These are phyloP conservation scores for Argyresthia goedartella DNA, from an alignment of 2,888 invertebrate species.

Conservation along the genomic window DNA sequence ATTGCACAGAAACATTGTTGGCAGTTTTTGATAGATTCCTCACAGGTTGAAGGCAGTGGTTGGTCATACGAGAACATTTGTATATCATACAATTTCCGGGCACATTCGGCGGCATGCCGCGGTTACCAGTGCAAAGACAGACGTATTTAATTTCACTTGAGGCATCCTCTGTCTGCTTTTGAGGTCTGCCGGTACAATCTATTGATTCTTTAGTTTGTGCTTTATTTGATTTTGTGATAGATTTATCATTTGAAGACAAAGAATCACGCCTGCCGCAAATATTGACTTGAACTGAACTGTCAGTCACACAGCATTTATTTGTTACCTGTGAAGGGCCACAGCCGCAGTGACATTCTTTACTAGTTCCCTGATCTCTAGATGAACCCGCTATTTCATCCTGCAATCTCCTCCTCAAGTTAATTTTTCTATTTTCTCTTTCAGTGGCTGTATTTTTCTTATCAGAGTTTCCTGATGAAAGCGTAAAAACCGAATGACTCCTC, in stretches of 20 bases:
- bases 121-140: constrained; percentile 38
- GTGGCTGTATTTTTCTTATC: constrained; percentile 9
- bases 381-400: constrained; percentile 24
- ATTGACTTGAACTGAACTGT: constrained; percentile 49
- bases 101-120: constrained; percentile 18
- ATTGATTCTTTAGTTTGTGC: not conserved
- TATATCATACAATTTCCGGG: constrained; percentile 40
- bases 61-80: constrained; percentile 37
- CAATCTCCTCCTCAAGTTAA: constrained; percentile 30
- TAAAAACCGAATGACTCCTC: constrained; percentile 57
- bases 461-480: constrained; percentile 49
- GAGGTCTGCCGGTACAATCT: not conserved
- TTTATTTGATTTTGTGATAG: not conserved
- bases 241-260: not conserved
- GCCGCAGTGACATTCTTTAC: constrained; percentile 35
- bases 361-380: constrained; percentile 19
- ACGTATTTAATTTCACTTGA: constrained; percentile 32
- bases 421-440: constrained; percentile 26
- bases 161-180: not conserved
- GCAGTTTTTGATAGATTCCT: constrained; percentile 9
- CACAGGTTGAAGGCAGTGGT: constrained; percentile 25
- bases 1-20: constrained; percentile 7
- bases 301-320: constrained; percentile 28
- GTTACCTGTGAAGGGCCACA: constrained; percentile 22
- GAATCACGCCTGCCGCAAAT: constrained; percentile 10